Evolutionary conservation across 2,888 invertebrate genomes (phyloP).

Genomic region (Tachystola acroxantha): DNA sequence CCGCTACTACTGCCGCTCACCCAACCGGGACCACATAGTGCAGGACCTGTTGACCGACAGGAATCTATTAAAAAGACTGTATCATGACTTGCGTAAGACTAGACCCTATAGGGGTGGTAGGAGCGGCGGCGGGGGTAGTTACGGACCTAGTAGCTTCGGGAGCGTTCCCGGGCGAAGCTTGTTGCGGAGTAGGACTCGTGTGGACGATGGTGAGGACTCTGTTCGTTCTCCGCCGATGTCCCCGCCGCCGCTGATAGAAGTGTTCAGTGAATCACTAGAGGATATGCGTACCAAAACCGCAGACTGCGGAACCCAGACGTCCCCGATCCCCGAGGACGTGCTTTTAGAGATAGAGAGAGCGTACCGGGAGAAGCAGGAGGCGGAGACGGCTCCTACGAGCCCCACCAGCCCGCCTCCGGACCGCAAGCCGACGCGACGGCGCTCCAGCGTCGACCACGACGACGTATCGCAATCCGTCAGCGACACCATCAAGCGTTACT

Average conservation of each 20-base stretch:
- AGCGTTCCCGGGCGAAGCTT: constrained; percentile 63
- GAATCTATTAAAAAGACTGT: constrained; percentile 84
- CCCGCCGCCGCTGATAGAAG: constrained; percentile 84
- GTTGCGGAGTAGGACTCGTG: constrained; percentile 43
- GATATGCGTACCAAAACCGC: constrained; percentile 50
- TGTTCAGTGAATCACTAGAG: constrained; percentile 78
- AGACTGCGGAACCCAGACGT: constrained; percentile 80
- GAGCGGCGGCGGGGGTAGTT: constrained; percentile 48
- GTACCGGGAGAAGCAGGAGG: constrained; percentile 60
- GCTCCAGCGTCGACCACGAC: constrained; percentile 89
- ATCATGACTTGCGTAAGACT: constrained; percentile 84
- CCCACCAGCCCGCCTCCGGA: constrained; percentile 57
- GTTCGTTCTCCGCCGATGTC: constrained; percentile 67
- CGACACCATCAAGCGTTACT: constrained; percentile 90
- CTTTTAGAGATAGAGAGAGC: constrained; percentile 69
- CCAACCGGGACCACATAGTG: constrained; percentile 83
- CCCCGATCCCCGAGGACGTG: constrained; percentile 76
- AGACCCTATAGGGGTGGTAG: constrained; percentile 70
- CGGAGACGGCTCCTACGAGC: constrained; percentile 57
- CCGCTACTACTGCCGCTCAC: constrained; percentile 81
- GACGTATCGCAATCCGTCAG: constrained; percentile 92
- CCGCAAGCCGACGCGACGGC: constrained; percentile 72
- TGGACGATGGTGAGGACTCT: constrained; percentile 42
- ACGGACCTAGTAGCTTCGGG: constrained; percentile 57
- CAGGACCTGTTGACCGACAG: constrained; percentile 86